A percentile compares a stretch with the other conserved stretches of the same genome.
phyloP scores from a whole-genome alignment of 2,888 invertebrate genomes.

The Thymelicus sylvestris region DNA sequence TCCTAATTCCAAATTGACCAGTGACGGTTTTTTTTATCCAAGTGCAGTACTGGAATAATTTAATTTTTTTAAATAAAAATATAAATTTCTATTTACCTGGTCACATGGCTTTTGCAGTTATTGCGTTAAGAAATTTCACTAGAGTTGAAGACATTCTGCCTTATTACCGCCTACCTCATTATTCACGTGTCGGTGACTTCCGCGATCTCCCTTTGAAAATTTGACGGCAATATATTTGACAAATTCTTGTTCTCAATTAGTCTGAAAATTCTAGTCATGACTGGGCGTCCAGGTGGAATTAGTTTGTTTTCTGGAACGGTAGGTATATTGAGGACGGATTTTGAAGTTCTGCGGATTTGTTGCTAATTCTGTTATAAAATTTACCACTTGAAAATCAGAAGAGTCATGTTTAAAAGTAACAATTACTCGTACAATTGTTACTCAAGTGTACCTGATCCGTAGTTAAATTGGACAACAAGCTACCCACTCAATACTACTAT shows the following conservation, averaged over 20 bases:
- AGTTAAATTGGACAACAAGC: no score
- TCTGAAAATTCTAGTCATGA: neutral
- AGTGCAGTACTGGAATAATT: no score
- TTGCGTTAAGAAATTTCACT: neutral
- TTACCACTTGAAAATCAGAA: no score
- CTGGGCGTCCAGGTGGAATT: neutral
- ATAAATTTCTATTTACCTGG: no score
- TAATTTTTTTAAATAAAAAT: no score
- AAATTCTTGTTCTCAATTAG: conserved; percentile 1
- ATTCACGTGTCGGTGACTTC: conserved; percentile 44
- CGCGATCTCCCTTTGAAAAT: conserved; percentile 36
- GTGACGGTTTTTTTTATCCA: no score
- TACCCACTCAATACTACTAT: no score
- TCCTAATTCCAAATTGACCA: no score
- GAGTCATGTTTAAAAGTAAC: no score
- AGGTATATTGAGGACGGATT: neutral
- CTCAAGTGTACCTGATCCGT: no score
- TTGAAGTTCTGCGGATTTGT: neutral
- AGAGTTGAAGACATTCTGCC: conserved; percentile 1
- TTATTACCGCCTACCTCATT: conserved; percentile 28
- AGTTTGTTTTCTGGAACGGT: neutral
- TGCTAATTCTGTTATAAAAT: no score
- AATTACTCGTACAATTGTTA: no score
- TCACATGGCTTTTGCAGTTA: neutral
- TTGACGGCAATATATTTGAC: conserved; percentile 14